Base-by-base conservation (phyloP, 2,888 invertebrate species). In the Willowsia nigromaculata region DNA sequence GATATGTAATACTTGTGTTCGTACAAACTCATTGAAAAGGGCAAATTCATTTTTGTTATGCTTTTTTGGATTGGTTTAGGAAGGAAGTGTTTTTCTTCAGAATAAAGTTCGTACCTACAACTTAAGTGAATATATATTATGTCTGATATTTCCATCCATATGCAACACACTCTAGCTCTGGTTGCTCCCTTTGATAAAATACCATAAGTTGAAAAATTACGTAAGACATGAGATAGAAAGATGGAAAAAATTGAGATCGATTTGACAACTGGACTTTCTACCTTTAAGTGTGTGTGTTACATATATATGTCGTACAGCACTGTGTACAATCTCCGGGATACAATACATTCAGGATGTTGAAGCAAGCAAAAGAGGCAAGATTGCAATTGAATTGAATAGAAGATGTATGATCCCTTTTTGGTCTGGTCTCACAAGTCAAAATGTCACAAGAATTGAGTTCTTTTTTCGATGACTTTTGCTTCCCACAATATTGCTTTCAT, bases 371-470 rank as follows among this genome's bases (percentile, higher is more conserved):
- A 15, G 62, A 65, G n/a, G 5, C 13, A 65, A 65, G 15, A 65
- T 30, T 65, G 65, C 65, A 65, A 78, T 78, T 53, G 65, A 50
- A 83, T 65, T 65, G 50, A 25, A 62, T 43, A 43, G 59, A 50
- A 76, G 47, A 84, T 71, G 71, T 74, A 71, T 71, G 85, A 85
- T 85, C 85, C 78, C 43, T 65, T 78, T 53, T 53, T 78, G 25
- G 50, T 91, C 88, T 91, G 90, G 90, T 91, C 90, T 85, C 82
- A 85, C 89, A 90, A 92, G 92, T 90, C 90, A 92, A 91, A 92
- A 92, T 91, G 92, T 92, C 92, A 92, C 91, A 91, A 91, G 89
- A 91, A 90, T 78, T 83, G 62, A 65, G 47, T 30, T 68, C 25
- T 74, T 50, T 65, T 74, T 40, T 81, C 59, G 59, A 18, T 33